phyloP scores from a whole-genome alignment of 2,888 invertebrate genomes.

The Eristalis pertinax region DNA sequence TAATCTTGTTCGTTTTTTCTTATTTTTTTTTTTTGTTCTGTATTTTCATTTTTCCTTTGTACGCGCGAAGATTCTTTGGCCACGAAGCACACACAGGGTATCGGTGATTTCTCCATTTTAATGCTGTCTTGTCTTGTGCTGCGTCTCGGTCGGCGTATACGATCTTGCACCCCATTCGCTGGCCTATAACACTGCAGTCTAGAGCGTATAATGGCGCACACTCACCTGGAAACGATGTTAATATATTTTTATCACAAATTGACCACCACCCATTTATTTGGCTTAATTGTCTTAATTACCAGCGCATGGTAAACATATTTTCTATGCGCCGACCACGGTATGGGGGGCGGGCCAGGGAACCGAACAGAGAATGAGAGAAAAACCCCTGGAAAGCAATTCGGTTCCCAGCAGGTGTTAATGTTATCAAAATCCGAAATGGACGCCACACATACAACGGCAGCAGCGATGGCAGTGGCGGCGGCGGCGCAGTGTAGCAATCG shows the following conservation, averaged over 20 bases:
- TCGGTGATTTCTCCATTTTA: constrained; percentile 45
- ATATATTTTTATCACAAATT: constrained; percentile 56
- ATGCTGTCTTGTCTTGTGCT: neutral
- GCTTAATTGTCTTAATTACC: constrained; percentile 66
- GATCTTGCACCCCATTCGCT: neutral
- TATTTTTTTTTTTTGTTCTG: constrained; percentile 35
- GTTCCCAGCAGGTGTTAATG: constrained; percentile 64
- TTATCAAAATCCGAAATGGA: constrained; percentile 25
- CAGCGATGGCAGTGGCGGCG: neutral
- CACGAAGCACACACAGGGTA: constrained; percentile 14
- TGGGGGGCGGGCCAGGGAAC: neutral
- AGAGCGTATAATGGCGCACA: constrained; percentile 13
- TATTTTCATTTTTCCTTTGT: constrained; percentile 4
- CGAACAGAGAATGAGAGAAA: neutral
- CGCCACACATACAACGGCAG: constrained; percentile 12
- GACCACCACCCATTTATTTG: constrained; percentile 56
- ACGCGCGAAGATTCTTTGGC: constrained; percentile 13
- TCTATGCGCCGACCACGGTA: neutral
- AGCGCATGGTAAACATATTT: constrained; percentile 12
- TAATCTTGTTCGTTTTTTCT: constrained; percentile 49
- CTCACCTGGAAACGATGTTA: constrained; percentile 12
- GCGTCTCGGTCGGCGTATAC: neutral
- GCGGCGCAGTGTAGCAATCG: neutral
- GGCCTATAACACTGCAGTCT: constrained; percentile 10
- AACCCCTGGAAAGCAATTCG: constrained; percentile 50